A percentile compares a stretch with the other conserved stretches of the same genome.
Conservation (phyloP, 2,888 invertebrate genomes). For the Phalangium opilio region DNA sequence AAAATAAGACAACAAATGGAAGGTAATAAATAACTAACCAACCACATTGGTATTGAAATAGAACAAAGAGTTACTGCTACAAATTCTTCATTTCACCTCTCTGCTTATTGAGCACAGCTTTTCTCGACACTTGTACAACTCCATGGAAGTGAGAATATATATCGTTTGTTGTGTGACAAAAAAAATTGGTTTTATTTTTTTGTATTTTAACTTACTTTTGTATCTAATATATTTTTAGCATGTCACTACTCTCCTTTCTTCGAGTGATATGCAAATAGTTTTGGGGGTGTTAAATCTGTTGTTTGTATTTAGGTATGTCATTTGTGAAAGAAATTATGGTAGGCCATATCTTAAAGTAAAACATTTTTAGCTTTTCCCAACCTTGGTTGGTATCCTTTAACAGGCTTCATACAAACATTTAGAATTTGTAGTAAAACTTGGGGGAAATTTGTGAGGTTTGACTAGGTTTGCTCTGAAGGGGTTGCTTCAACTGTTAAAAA, state of each 20-base stretch:
- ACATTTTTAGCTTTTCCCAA: background rate
- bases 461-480: too few relatives aligned
- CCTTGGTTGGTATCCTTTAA: too few relatives aligned
- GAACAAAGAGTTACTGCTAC: slow-evolving; percentile 53
- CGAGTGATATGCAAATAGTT: slow-evolving; percentile 68
- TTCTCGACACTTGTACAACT: slow-evolving; percentile 69
- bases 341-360: too few relatives aligned
- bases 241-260: slow-evolving; percentile 54
- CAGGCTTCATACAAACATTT: too few relatives aligned
- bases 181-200: background rate
- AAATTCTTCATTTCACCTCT: slow-evolving; percentile 64
- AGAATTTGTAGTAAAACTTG: too few relatives aligned
- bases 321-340: too few relatives aligned
- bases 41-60: slow-evolving; percentile 25
- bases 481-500: too few relatives aligned
- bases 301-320: slow-evolving; percentile 51
- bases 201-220: background rate
- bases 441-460: too few relatives aligned
- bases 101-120: slow-evolving; percentile 72
- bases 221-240: slow-evolving; percentile 38
- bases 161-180: background rate
- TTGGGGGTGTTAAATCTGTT: slow-evolving; percentile 64
- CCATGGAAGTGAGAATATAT: slow-evolving; percentile 44
- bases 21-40: background rate
- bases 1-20: slow-evolving; percentile 33